Evolutionary conservation across 1,140 invertebrate genomes (phyloP).

Genomic region (Liolophura sinensis): DNA sequence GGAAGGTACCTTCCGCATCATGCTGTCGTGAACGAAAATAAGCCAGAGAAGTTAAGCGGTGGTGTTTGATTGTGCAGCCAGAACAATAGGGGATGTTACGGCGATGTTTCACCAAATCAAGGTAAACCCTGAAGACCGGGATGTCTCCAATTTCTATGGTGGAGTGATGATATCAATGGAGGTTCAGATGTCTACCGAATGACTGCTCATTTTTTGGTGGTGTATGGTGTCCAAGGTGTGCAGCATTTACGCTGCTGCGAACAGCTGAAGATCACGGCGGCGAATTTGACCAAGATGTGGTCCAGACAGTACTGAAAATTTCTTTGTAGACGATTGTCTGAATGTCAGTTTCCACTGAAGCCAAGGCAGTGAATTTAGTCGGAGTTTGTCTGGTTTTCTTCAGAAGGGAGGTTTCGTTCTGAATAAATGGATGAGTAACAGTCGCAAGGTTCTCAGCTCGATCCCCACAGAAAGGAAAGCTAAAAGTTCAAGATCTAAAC

Average conservation of each 20-base stretch:
- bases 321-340: constrained; percentile 37
- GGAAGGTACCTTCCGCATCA: constrained; percentile 37
- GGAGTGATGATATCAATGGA: constrained; percentile 10
- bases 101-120: constrained; percentile 40
- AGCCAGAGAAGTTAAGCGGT: constrained; percentile 33
- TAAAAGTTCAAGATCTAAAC: constrained; percentile 21
- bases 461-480: constrained; percentile 18
- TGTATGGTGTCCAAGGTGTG: constrained; percentile 23
- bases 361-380: constrained; percentile 24
- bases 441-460: constrained; percentile 18
- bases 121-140: not conserved
- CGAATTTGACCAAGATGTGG: constrained; percentile 9
- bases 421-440: constrained; percentile 31
- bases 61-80: constrained; percentile 29
- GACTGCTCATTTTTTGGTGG: constrained; percentile 26
- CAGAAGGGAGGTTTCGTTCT: constrained; percentile 19
- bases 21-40: constrained; percentile 30
- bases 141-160: constrained; percentile 32
- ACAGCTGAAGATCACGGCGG: constrained; percentile 19
- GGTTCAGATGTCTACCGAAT: constrained; percentile 16
- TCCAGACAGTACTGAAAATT: constrained; percentile 14
- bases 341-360: constrained; percentile 15
- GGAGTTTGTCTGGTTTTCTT: too few relatives aligned
- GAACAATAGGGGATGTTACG: constrained; percentile 35
- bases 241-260: constrained; percentile 25